phyloP scores from a whole-genome alignment of 2,888 invertebrate genomes.

The Lomographa bimaculata region DNA sequence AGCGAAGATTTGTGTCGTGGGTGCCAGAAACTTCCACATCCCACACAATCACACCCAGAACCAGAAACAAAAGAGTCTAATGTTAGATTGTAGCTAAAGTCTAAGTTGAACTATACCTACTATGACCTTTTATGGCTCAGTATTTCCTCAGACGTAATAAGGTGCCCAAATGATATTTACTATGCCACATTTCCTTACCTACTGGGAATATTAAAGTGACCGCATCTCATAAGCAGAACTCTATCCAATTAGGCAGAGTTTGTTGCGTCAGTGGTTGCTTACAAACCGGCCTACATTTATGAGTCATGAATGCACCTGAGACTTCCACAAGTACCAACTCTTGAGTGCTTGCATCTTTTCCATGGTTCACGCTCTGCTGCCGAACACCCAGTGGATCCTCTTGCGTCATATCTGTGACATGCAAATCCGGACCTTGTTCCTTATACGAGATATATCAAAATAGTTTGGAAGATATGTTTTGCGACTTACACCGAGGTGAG shows the following conservation, averaged over 20 bases:
- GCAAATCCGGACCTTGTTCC: constrained; percentile 46
- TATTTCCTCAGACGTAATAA: too few species aligned
- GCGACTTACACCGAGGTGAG: constrained; percentile 60
- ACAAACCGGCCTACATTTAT: constrained; percentile 15
- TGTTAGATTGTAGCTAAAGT: too few species aligned
- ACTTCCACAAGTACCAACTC: constrained; percentile 3
- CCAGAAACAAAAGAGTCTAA: too few species aligned
- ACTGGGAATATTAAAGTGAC: constrained; percentile 13
- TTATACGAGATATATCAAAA: constrained; percentile 10
- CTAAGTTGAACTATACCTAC: too few species aligned
- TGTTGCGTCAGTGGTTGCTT: constrained; percentile 26
- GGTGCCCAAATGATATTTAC: too few species aligned
- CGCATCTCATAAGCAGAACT: constrained; percentile 20
- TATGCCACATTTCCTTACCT: constrained; percentile 8
- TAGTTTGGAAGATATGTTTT: constrained; percentile 10
- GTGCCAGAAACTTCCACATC: too few species aligned
- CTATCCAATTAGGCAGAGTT: constrained; percentile 9
- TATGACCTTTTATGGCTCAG: too few species aligned
- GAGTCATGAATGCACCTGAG: constrained; percentile 31
- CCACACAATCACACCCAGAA: too few species aligned
- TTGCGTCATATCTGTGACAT: constrained; percentile 43
- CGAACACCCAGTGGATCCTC: constrained; percentile 59
- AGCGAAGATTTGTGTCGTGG: too few species aligned
- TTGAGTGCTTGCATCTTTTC: constrained; percentile 50
- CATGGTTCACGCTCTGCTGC: constrained; percentile 77